phyloP scores from a whole-genome alignment of 2,113 vertebrate genomes.

The Ctenomys sociabilis region DNA sequence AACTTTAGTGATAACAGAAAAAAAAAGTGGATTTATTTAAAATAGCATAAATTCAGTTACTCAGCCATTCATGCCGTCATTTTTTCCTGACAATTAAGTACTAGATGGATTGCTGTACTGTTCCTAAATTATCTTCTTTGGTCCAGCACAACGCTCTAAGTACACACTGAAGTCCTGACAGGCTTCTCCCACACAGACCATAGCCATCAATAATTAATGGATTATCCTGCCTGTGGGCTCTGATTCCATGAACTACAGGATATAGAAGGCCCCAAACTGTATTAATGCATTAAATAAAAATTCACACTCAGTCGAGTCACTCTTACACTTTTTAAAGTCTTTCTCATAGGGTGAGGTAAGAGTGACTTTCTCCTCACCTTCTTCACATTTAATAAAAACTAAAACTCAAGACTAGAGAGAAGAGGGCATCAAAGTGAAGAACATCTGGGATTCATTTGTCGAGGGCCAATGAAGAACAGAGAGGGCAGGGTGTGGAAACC shows the following conservation, averaged over 20 bases:
- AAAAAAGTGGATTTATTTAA: conserved; percentile 1
- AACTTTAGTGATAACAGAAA: background rate
- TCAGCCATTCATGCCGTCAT: background rate
- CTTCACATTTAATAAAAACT: background rate
- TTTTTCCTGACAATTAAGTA: background rate
- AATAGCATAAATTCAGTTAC: background rate
- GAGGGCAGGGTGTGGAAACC: background rate
- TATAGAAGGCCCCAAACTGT: conserved; percentile 19
- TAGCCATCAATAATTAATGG: conserved; percentile 40
- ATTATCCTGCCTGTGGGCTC: conserved; percentile 1
- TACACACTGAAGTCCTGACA: background rate
- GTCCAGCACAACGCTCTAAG: background rate
- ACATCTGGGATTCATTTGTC: background rate
- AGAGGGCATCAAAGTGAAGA: background rate
- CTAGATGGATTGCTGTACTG: background rate
- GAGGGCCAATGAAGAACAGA: background rate
- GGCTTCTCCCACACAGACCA: conserved; percentile 22
- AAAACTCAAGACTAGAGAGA: background rate
- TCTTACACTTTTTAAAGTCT: conserved; percentile 24
- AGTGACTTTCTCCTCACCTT: background rate
- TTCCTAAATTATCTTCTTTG: background rate
- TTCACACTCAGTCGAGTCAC: background rate
- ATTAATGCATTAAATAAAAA: conserved; percentile 42
- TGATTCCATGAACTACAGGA: background rate
- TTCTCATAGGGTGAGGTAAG: background rate